phyloP scores from a whole-genome alignment of 30 jellyfish, hydroid and myxozoan genomes.

The Turritopsis rubra region DNA sequence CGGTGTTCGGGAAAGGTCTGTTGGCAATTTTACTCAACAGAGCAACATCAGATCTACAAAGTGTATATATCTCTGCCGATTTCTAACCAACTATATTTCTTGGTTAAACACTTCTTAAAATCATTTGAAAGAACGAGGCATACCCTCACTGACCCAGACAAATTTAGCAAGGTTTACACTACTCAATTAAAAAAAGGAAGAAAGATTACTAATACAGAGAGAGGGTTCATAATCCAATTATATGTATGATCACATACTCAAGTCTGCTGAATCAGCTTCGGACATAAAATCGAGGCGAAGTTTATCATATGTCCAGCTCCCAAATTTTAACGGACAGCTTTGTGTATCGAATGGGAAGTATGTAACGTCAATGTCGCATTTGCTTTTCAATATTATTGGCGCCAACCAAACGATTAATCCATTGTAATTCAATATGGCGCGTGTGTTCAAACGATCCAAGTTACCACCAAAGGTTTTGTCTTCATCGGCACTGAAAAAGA shows the following conservation, averaged over 20 bases:
- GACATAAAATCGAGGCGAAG: slow-evolving; percentile 40
- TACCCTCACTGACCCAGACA: too few species aligned
- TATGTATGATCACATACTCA: slow-evolving; percentile 36
- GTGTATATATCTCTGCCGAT: too few species aligned
- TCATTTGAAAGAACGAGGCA: too few species aligned
- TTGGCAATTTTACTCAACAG: too few species aligned
- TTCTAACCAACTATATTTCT: too few species aligned
- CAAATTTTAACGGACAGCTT: slow-evolving; percentile 71
- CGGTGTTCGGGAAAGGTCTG: too few species aligned
- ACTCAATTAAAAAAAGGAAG: too few species aligned
- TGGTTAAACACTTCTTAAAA: too few species aligned
- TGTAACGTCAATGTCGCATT: slow-evolving; percentile 73
- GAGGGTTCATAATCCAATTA: too few species aligned
- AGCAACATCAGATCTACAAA: too few species aligned
- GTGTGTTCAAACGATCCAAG: slow-evolving; percentile 81
- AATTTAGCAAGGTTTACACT: too few species aligned
- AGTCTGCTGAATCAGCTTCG: slow-evolving; percentile 58
- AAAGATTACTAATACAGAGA: too few species aligned
- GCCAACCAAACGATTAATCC: slow-evolving; percentile 85
- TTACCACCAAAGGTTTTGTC: slow-evolving; percentile 99
- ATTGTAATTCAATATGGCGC: slow-evolving; percentile 38
- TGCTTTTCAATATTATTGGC: slow-evolving; percentile 85
- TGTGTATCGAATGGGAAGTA: slow-evolving; percentile 93
- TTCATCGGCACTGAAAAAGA: slow-evolving; percentile 81
- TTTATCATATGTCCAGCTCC: slow-evolving; percentile 96